These are phyloP conservation scores for Serranus cabrilla DNA, from an alignment of 2,797 vertebrate species.

Conservation along the genomic window DNA sequence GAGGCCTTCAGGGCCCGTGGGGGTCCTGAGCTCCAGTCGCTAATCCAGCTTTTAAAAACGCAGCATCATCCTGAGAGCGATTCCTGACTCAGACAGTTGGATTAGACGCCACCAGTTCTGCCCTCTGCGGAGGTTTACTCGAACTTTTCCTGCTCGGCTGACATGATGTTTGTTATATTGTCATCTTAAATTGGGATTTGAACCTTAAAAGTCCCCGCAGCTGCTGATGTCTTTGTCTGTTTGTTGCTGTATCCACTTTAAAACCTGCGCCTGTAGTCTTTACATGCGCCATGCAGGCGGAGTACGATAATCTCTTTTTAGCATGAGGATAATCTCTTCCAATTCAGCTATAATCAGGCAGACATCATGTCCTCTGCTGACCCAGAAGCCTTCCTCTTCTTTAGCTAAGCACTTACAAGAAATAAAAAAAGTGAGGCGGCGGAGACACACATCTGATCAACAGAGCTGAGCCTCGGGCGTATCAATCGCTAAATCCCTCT, in stretches of 20 bases:
- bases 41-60: conserved; percentile 14
- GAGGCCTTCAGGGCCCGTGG: conserved; percentile 6
- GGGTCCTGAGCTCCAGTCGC: background rate
- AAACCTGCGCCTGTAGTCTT: conserved; percentile 46
- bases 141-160: background rate
- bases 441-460: conserved; percentile 46
- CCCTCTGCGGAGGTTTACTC: conserved; percentile 5
- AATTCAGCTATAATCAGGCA: conserved; percentile 62
- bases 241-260: conserved; percentile 34
- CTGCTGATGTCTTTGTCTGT: conserved; percentile 49
- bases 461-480: conserved; percentile 49
- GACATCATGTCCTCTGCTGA: conserved; percentile 68
- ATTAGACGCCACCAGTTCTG: background rate
- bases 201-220: conserved; percentile 33
- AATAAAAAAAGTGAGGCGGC: conserved; percentile 11
- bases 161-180: conserved; percentile 38
- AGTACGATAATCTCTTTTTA: conserved; percentile 64
- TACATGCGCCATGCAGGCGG: conserved; percentile 11
- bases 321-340: conserved; percentile 66
- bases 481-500: conserved; percentile 62
- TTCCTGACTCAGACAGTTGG: conserved; percentile 11
- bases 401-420: conserved; percentile 12
- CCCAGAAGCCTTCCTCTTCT: conserved; percentile 43
- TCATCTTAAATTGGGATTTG: conserved; percentile 48
- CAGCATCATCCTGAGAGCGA: background rate